Conservation (phyloP, 2,113 vertebrate species). For the Strix uralensis region DNA sequence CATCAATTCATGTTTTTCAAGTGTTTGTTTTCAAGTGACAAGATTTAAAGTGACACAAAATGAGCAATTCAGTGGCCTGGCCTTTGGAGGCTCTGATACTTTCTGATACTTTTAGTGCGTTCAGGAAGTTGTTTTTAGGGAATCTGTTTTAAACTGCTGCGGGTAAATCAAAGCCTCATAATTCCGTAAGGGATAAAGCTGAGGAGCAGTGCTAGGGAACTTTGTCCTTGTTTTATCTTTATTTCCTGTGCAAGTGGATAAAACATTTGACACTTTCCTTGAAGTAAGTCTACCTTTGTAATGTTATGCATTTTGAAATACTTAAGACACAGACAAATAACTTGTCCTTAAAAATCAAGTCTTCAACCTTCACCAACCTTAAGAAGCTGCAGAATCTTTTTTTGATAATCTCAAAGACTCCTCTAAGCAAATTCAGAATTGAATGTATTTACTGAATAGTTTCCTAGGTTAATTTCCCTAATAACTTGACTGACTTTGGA, state of each 20-base stretch:
- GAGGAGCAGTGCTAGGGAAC: not conserved
- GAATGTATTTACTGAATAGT: not conserved
- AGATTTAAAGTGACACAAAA: not conserved
- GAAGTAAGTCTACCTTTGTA: not conserved
- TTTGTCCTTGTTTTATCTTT: not conserved
- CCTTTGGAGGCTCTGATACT: not conserved
- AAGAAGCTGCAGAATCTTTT: not conserved
- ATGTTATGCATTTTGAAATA: not conserved
- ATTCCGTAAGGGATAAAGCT: not conserved
- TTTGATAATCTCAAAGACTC: not conserved
- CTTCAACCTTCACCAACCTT: not conserved
- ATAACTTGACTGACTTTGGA: not conserved
- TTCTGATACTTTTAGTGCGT: not conserved
- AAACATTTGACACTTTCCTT: not conserved
- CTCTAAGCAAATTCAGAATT: not conserved
- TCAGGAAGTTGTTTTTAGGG: not conserved
- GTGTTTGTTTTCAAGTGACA: not conserved
- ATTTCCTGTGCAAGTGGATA: not conserved
- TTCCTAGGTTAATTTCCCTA: not conserved
- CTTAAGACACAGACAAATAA: not conserved
- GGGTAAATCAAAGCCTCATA: not conserved
- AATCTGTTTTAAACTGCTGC: not conserved
- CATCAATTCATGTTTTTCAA: not conserved
- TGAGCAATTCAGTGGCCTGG: not conserved
- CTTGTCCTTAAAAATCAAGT: not conserved